phyloP scores from a whole-genome alignment of 2,888 invertebrate genomes.

The Epinotia nisella region DNA sequence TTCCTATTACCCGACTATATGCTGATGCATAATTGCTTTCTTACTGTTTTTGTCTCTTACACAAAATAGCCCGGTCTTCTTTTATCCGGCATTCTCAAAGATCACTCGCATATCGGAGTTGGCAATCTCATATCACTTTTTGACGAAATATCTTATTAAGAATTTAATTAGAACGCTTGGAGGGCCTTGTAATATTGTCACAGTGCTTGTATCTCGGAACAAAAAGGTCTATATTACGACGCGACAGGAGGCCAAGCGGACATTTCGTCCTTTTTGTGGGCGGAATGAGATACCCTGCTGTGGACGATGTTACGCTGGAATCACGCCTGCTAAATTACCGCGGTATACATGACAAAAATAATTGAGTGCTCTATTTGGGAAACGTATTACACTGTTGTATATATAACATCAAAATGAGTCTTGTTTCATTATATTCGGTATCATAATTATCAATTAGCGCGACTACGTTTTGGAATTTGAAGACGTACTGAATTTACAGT shows the following conservation, averaged over 20 bases:
- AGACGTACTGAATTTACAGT: not conserved
- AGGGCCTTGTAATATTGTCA: slow-evolving; percentile 34
- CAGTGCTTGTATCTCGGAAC: slow-evolving; percentile 29
- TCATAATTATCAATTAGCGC: not conserved
- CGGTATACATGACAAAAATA: slow-evolving; percentile 25
- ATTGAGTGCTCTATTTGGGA: not conserved
- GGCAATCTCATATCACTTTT: slow-evolving; percentile 64
- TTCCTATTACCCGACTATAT: no score
- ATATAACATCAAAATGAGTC: not conserved
- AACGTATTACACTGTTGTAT: slow-evolving; percentile 6
- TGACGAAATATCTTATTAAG: slow-evolving; percentile 56
- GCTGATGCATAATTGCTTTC: no score
- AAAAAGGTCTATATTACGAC: slow-evolving; percentile 26
- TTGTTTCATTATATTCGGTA: not conserved
- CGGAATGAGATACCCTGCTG: slow-evolving; percentile 41
- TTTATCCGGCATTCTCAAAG: slow-evolving; percentile 47
- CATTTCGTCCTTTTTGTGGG: slow-evolving; percentile 38
- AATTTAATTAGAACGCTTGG: slow-evolving; percentile 61
- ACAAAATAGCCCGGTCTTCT: no score
- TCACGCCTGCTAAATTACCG: slow-evolving; percentile 28
- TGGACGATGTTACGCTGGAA: slow-evolving; percentile 10
- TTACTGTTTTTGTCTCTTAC: no score
- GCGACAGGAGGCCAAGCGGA: slow-evolving; percentile 20
- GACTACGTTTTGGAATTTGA: not conserved
- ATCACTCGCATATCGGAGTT: no score